Conservation (phyloP, 2,113 vertebrate genomes). For the Catagonus wagneri region DNA sequence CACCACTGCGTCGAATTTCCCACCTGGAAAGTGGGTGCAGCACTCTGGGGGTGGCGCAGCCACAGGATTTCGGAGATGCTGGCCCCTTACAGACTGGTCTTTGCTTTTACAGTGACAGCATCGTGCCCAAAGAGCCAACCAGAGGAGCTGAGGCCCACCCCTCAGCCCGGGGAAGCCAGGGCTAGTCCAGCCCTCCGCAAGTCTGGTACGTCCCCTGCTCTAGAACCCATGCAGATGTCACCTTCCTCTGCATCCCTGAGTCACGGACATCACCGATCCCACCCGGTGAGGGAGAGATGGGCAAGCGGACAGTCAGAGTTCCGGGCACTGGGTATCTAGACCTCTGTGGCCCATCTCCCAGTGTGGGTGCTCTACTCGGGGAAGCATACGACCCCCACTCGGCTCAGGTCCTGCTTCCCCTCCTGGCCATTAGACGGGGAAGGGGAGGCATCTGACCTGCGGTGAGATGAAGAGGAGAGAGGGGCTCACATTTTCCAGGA, state of each 20-base stretch:
- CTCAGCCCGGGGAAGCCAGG: background rate
- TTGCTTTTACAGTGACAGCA: background rate
- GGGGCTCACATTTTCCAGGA: background rate
- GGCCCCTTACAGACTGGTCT: background rate
- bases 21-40: background rate
- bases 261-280: background rate
- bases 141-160: background rate
- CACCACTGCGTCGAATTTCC: background rate
- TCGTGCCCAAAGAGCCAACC: background rate
- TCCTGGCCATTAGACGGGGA: background rate
- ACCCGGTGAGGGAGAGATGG: background rate
- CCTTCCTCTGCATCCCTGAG: background rate
- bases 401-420: background rate
- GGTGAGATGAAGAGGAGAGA: background rate
- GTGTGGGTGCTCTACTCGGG: background rate
- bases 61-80: background rate
- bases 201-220: no score
- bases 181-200: background rate
- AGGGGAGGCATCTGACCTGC: background rate
- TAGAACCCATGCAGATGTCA: background rate
- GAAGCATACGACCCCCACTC: background rate
- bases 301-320: background rate
- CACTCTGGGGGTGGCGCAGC: background rate
- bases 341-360: background rate
- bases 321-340: background rate